A percentile compares a stretch with the other conserved stretches of the same genome.
Conservation (phyloP, 2,888 invertebrate species). For the Eilema depressum region DNA sequence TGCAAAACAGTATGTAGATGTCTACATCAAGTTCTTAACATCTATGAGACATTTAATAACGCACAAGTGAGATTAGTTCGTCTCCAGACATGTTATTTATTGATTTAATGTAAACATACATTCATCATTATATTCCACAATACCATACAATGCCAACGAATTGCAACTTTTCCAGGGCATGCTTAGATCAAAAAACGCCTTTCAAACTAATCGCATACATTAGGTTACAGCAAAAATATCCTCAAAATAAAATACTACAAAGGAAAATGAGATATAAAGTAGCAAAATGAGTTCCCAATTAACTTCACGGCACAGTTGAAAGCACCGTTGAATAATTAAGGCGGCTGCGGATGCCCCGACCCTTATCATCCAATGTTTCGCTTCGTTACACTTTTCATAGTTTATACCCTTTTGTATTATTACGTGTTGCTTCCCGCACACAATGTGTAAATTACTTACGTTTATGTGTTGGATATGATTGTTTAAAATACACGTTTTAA, state of each 20-base stretch:
- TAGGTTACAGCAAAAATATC: constrained; percentile 39
- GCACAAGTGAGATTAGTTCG: too few species aligned
- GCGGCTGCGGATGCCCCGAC: constrained; percentile 57
- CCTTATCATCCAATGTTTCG: constrained; percentile 74
- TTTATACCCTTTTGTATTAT: constrained; percentile 59
- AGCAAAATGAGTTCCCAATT: constrained; percentile 69
- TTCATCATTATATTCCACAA: too few species aligned
- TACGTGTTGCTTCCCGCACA: constrained; percentile 26
- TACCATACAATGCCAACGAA: too few species aligned
- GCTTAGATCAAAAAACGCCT: constrained; percentile 7
- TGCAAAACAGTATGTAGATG: too few species aligned
- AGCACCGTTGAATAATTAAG: constrained; percentile 80
- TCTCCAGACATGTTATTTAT: too few species aligned
- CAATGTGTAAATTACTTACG: constrained; percentile 33
- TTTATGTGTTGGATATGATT: not conserved
- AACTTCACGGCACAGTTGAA: constrained; percentile 71
- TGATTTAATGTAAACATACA: not conserved
- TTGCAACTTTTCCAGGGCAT: not conserved
- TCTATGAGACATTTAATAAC: too few species aligned
- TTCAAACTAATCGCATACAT: constrained; percentile 27
- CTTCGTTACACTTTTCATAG: constrained; percentile 73
- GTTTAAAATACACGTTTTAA: not conserved
- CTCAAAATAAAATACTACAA: constrained; percentile 61
- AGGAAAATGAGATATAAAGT: constrained; percentile 64
- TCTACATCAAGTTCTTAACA: too few species aligned